These are phyloP conservation scores for Drosophila tristis DNA, from an alignment of 1,140 invertebrate species.

Conservation along the genomic window DNA sequence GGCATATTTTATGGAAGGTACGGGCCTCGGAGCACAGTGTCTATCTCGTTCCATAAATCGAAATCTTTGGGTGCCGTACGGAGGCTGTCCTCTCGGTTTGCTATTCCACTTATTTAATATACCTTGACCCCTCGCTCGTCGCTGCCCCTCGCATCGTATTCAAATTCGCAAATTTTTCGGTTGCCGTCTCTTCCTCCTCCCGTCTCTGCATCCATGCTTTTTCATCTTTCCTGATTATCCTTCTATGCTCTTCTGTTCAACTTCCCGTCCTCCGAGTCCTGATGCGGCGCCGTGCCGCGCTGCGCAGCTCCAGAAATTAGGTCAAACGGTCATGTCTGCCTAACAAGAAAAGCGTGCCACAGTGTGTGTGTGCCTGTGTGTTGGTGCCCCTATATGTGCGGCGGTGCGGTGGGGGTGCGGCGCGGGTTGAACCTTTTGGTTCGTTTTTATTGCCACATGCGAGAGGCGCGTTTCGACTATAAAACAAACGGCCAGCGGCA, in stretches of 20 bases:
- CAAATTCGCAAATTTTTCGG: slow-evolving; percentile 61
- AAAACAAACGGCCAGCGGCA: slow-evolving; percentile 49
- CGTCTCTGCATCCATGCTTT: slow-evolving; percentile 9
- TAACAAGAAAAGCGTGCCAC: slow-evolving; percentile 47
- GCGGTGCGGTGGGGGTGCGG: slow-evolving; percentile 12
- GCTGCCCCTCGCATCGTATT: slow-evolving; percentile 59
- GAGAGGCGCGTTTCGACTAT: slow-evolving; percentile 65
- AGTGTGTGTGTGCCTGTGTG: slow-evolving; percentile 9
- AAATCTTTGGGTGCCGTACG: no score
- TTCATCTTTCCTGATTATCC: slow-evolving; percentile 1
- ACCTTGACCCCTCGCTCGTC: slow-evolving; percentile 28
- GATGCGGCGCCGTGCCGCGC: slow-evolving; percentile 47
- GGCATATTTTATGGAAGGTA: no score
- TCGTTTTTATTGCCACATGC: slow-evolving; percentile 68
- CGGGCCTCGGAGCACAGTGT: no score
- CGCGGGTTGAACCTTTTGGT: slow-evolving; percentile 17
- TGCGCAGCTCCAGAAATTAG: slow-evolving; percentile 67
- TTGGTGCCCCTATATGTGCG: slow-evolving; percentile 10
- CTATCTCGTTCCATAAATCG: no score
- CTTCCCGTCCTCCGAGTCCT: slow-evolving; percentile 17
- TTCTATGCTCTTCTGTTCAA: background rate
- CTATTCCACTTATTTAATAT: no score
- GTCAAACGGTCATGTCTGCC: slow-evolving; percentile 79
- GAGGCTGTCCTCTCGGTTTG: no score
- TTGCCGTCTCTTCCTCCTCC: background rate